Conservation (phyloP, 2,113 vertebrate species). For the Phylloscopus trochilus region DNA sequence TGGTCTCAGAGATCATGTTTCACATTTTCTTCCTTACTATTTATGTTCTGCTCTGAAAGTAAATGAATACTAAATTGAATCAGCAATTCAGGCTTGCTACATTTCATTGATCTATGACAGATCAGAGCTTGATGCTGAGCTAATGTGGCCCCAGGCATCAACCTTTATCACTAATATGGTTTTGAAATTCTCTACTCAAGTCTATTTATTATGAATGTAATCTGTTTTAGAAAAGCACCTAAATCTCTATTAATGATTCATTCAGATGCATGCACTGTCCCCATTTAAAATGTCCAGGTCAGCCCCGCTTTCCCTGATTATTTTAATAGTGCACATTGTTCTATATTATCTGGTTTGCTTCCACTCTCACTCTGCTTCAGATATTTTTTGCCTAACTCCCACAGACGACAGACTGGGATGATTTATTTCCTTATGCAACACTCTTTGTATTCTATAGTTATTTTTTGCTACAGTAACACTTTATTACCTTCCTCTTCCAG, state of each 20-base stretch:
- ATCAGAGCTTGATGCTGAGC: slow-evolving; percentile 46
- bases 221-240: slow-evolving; percentile 37
- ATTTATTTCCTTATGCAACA: slow-evolving; percentile 27
- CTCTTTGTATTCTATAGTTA: not conserved
- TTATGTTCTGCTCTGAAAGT: slow-evolving; percentile 48
- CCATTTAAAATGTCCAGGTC: slow-evolving; percentile 39
- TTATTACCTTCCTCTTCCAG: not conserved
- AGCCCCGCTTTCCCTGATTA: slow-evolving; percentile 9
- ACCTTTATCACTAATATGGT: slow-evolving; percentile 48
- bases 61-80: slow-evolving; percentile 64
- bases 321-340: slow-evolving; percentile 26
- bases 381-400: slow-evolving; percentile 1
- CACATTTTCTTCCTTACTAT: slow-evolving; percentile 36
- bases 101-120: slow-evolving; percentile 62
- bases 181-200: slow-evolving; percentile 53
- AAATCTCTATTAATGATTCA: slow-evolving; percentile 29
- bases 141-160: slow-evolving; percentile 50
- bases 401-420: not conserved
- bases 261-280: slow-evolving; percentile 14
- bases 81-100: slow-evolving; percentile 35
- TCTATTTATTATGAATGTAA: slow-evolving; percentile 54
- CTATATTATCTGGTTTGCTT: not conserved
- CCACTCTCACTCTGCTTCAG: not conserved
- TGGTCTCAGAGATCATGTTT: slow-evolving; percentile 1
- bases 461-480: slow-evolving; percentile 11